These are phyloP conservation scores for Metopia argyrocephala DNA, from an alignment of 2,888 invertebrate species.

Conservation along the genomic window DNA sequence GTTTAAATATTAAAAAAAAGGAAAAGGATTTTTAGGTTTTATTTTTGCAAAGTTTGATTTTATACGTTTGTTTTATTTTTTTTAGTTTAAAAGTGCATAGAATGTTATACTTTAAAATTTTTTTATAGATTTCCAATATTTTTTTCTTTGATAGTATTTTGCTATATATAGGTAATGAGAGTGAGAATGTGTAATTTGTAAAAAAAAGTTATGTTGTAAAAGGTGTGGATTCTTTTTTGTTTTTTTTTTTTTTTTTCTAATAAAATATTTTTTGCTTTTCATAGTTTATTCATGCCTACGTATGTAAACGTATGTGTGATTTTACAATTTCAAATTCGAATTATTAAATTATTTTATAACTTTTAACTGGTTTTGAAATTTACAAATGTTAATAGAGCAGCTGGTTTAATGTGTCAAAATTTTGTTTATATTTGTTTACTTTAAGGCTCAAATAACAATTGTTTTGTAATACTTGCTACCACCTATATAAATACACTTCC, in stretches of 20 bases:
- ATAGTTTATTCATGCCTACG: background rate
- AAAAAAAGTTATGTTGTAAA: constrained; percentile 42
- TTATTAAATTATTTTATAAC: constrained; percentile 4
- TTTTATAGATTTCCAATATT: background rate
- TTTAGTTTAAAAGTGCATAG: constrained; percentile 32
- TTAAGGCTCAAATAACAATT: too few species aligned
- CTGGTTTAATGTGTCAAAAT: too few species aligned
- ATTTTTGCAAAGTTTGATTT: background rate
- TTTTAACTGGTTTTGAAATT: constrained; percentile 47
- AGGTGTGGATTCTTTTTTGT: constrained; percentile 22
- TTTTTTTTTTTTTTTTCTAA: background rate
- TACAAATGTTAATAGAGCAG: constrained; percentile 39
- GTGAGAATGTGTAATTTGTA: constrained; percentile 27
- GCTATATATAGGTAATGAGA: constrained; percentile 10
- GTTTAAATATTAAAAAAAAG: constrained; percentile 13
- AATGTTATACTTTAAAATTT: constrained; percentile 8
- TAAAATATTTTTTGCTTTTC: background rate
- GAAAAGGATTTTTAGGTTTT: background rate
- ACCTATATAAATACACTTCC: too few species aligned
- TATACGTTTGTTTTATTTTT: background rate
- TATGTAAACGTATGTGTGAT: background rate
- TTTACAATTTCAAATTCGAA: constrained; percentile 14
- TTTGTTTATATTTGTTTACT: too few species aligned
- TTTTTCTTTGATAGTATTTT: background rate
- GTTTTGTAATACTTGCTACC: too few species aligned